A percentile compares a stretch with the other conserved stretches of the same genome.
These are phyloP conservation scores for Apotomis betuletana DNA, from an alignment of 2,888 invertebrate genomes.

Conservation along the genomic window DNA sequence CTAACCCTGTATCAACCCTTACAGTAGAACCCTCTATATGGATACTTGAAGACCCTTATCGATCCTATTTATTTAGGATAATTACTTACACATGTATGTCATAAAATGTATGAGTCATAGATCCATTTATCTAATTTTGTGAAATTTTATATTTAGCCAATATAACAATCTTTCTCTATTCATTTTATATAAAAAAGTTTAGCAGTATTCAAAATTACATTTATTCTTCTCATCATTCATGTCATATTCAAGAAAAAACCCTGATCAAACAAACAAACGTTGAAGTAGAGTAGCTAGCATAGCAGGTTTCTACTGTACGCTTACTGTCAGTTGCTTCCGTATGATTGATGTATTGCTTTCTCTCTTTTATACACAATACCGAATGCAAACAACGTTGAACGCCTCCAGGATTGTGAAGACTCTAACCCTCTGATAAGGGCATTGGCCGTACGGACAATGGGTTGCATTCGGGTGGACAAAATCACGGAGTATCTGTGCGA, in stretches of 20 bases:
- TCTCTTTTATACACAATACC: constrained; percentile 62
- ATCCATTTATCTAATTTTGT: neutral
- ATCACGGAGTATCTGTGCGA: constrained; percentile 99
- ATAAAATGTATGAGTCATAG: neutral
- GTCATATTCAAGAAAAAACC: neutral
- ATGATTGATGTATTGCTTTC: constrained; percentile 68
- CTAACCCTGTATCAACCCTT: constrained; percentile 54
- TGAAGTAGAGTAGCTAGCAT: constrained; percentile 39
- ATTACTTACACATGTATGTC: neutral
- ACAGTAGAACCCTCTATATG: constrained; percentile 59
- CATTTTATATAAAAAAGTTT: neutral
- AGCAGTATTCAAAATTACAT: neutral
- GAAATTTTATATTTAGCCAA: neutral
- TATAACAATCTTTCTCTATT: neutral
- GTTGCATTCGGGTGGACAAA: constrained; percentile 99
- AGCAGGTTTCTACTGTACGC: constrained; percentile 59
- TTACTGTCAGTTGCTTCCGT: constrained; percentile 71
- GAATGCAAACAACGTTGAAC: constrained; percentile 59
- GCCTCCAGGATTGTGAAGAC: constrained; percentile 97
- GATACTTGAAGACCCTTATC: constrained; percentile 11
- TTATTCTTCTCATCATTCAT: neutral
- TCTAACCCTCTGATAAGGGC: constrained; percentile 99
- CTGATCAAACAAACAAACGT: constrained; percentile 1
- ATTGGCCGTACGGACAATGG: constrained; percentile 99
- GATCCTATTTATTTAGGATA: neutral